Percentiles rank a stretch among this genome's conserved stretches.
Evolutionary conservation across 2,797 vertebrate species (phyloP).

Genomic region (Octomys mimax): DNA sequence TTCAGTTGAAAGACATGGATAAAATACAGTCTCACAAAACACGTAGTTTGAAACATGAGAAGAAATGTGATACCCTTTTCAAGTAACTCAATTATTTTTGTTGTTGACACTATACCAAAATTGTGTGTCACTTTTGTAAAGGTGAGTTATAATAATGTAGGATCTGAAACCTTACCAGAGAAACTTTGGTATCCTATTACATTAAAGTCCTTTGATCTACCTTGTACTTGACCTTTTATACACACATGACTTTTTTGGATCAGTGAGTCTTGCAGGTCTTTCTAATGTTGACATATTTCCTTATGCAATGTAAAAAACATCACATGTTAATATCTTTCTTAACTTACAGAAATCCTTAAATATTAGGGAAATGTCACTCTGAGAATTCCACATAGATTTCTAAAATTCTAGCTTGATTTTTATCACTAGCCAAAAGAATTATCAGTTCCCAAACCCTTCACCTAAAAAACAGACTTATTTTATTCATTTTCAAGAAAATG

Average conservation of each 20-base stretch:
- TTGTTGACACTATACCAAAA: not conserved
- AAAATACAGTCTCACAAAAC: not conserved
- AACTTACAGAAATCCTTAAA: not conserved
- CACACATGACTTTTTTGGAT: not conserved
- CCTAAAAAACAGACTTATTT: not conserved
- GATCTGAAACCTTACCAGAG: not conserved
- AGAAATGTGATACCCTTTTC: not conserved
- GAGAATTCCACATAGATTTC: not conserved
- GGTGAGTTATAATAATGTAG: not conserved
- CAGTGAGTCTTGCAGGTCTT: not conserved
- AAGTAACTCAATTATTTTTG: not conserved
- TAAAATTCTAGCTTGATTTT: not conserved
- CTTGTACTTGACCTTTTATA: not conserved
- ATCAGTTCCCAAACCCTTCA: not conserved
- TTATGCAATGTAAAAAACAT: not conserved
- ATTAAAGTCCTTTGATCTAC: not conserved
- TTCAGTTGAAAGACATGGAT: not conserved
- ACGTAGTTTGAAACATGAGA: not conserved
- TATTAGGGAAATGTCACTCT: not conserved
- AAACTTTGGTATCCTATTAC: not conserved
- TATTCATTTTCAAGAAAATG: slow-evolving; percentile 6
- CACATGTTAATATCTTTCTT: not conserved
- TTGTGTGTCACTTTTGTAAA: not conserved
- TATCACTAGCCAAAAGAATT: slow-evolving; percentile 10
- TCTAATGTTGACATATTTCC: not conserved